Evolutionary conservation across 2,888 invertebrate species (phyloP).

Genomic region (Zygaena filipendulae): DNA sequence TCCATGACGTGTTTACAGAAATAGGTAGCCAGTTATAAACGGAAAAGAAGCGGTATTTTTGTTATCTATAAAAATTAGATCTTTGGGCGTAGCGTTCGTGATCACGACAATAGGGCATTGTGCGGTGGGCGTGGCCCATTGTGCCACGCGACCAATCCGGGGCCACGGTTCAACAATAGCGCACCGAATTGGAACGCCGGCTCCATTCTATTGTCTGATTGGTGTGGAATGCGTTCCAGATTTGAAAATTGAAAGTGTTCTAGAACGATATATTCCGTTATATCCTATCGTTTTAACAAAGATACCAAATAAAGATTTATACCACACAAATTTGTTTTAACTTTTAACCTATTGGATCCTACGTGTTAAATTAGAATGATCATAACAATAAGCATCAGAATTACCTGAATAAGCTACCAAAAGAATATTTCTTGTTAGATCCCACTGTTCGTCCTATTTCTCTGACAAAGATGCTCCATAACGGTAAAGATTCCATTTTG

Average conservation of each 20-base stretch:
- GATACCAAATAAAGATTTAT: too few relatives aligned
- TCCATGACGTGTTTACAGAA: not conserved
- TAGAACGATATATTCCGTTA: too few relatives aligned
- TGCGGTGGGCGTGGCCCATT: conserved; percentile 61
- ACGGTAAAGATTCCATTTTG: too few relatives aligned
- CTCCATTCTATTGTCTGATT: conserved; percentile 55
- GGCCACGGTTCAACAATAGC: conserved; percentile 54
- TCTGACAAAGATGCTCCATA: too few relatives aligned
- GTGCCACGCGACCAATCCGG: conserved; percentile 51
- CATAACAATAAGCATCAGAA: too few relatives aligned
- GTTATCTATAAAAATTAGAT: conserved; percentile 13
- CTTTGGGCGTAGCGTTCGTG: conserved; percentile 39
- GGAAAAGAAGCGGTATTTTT: not conserved
- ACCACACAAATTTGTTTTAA: too few relatives aligned
- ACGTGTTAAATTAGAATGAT: too few relatives aligned
- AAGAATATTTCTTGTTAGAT: too few relatives aligned
- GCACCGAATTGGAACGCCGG: conserved; percentile 57
- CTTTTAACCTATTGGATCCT: too few relatives aligned
- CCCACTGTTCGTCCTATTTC: too few relatives aligned
- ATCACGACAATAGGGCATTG: conserved; percentile 60
- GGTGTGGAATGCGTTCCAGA: conserved; percentile 32
- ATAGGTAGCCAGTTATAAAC: not conserved
- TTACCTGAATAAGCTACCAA: too few relatives aligned
- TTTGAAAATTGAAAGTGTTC: conserved; percentile 32
- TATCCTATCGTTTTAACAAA: too few relatives aligned